Conservation (phyloP, 1,140 invertebrate species). For the Metaphire vulgaris region DNA sequence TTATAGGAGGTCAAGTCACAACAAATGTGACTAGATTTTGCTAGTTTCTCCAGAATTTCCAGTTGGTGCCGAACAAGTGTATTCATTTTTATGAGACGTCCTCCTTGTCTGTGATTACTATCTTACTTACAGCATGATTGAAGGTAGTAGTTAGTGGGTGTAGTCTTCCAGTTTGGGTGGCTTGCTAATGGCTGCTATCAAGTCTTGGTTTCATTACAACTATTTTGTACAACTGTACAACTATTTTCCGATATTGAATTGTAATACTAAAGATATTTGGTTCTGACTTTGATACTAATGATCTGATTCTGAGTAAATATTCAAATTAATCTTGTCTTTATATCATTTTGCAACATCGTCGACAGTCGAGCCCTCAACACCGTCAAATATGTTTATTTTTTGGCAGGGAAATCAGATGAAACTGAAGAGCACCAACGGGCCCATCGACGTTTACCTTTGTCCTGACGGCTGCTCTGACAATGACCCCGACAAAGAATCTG, state of each 20-base stretch:
- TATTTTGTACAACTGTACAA: slow-evolving; percentile 16
- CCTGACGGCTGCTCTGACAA: slow-evolving; percentile 62
- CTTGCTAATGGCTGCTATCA: no score
- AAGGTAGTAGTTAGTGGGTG: no score
- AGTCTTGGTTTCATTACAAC: no score
- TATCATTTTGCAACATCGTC: not conserved
- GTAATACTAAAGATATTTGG: slow-evolving; percentile 25
- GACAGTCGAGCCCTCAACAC: not conserved
- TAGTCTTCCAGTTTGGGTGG: no score
- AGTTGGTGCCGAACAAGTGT: no score
- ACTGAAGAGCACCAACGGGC: slow-evolving; percentile 75
- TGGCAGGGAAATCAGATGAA: slow-evolving; percentile 64
- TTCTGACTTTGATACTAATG: not conserved
- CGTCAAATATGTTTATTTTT: slow-evolving; percentile 16
- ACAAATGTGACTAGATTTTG: no score
- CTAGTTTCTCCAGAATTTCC: no score
- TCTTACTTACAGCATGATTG: no score
- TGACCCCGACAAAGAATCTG: not conserved
- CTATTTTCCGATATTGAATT: not conserved
- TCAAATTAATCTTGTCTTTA: not conserved
- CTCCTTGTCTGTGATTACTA: no score
- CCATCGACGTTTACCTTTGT: slow-evolving; percentile 88
- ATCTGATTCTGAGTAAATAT: not conserved
- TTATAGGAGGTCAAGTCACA: no score
- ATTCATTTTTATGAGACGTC: no score